phyloP scores from a whole-genome alignment of 64 coral and sea anemone species.

The Anthopleura sola region DNA sequence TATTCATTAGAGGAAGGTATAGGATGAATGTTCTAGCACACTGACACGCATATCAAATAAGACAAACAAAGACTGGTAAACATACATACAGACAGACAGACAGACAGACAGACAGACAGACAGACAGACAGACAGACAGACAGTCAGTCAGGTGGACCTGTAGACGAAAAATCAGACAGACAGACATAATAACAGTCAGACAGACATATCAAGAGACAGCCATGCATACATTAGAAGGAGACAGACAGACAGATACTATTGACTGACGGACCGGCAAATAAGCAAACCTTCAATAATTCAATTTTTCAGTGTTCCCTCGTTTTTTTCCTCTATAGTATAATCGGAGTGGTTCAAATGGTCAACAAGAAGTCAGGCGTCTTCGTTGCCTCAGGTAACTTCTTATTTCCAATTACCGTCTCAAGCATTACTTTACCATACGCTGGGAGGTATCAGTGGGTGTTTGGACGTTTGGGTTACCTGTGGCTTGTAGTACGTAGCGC shows the following conservation, averaged over 20 bases:
- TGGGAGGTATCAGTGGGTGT: too few species aligned
- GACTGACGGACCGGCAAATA: too few species aligned
- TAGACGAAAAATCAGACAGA: too few species aligned
- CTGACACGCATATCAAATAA: too few species aligned
- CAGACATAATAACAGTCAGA: not conserved
- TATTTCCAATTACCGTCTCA: not conserved
- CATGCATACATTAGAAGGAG: too few species aligned
- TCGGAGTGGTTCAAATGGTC: slow-evolving; percentile 99
- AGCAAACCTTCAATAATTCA: not conserved
- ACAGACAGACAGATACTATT: not conserved
- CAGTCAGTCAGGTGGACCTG: too few species aligned
- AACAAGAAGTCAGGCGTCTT: slow-evolving; percentile 98
- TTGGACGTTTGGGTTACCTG: not conserved
- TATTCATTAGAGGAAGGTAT: slow-evolving; percentile 99
- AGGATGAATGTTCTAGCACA: not conserved
- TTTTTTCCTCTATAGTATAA: slow-evolving; percentile 59
- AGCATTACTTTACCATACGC: not conserved
- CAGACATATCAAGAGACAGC: too few species aligned
- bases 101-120: not conserved
- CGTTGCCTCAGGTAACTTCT: slow-evolving; percentile 74
- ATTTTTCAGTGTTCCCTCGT: not conserved
- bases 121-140: not conserved
- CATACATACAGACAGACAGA: not conserved
- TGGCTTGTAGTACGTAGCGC: not conserved
- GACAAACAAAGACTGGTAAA: not conserved